A percentile compares a stretch with the other conserved stretches of the same genome.
These are phyloP conservation scores for Tauraco hartlaubi DNA, from an alignment of 2,797 vertebrate genomes.

Conservation along the genomic window DNA sequence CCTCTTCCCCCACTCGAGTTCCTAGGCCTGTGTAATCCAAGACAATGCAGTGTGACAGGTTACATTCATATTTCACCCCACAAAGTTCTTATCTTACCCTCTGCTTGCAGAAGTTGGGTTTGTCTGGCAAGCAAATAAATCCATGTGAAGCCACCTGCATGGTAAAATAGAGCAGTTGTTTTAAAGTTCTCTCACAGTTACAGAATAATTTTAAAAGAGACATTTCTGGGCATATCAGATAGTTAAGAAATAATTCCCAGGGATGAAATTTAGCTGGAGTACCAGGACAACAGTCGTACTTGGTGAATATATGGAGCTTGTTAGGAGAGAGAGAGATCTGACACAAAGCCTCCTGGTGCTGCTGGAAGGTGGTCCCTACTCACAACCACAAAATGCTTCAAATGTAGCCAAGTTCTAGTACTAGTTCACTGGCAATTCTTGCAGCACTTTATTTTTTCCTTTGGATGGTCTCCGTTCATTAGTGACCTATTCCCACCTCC, in stretches of 20 bases:
- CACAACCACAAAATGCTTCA: not conserved
- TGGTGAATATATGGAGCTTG: not conserved
- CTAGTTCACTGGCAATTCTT: not conserved
- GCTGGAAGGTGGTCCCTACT: not conserved
- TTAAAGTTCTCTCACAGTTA: not conserved
- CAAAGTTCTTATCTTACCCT: not conserved
- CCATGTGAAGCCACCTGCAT: not conserved
- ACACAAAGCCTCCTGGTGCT: not conserved
- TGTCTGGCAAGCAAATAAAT: not conserved
- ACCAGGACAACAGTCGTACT: accelerated
- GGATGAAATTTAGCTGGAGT: not conserved
- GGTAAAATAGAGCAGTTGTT: not conserved
- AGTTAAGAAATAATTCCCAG: not conserved
- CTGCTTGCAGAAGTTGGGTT: not conserved
- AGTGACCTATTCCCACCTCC: not conserved
- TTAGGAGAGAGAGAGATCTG: not conserved
- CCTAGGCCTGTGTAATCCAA: not conserved
- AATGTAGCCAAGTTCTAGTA: not conserved
- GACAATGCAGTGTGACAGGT: not conserved
- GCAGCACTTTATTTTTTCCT: not conserved
- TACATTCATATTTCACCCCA: not conserved
- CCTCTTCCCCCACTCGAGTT: not conserved
- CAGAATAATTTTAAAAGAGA: not conserved
- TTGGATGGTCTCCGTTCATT: not conserved
- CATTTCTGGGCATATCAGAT: not conserved